Conservation (phyloP, 2,113 vertebrate genomes). For the Hemiscyllium ocellatum region DNA sequence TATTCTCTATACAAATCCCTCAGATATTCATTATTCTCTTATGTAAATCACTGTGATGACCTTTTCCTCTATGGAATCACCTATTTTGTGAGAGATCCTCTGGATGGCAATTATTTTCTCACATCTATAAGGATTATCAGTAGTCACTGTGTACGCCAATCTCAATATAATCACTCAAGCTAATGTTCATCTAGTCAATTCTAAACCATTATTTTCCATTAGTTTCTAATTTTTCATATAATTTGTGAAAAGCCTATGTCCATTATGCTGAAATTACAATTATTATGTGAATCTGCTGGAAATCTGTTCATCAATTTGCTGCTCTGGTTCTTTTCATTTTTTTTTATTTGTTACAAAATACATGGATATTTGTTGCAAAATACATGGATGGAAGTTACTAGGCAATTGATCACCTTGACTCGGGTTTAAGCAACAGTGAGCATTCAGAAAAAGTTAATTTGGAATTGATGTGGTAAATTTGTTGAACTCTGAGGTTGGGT, state of each 20-base stretch:
- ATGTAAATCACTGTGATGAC: background rate
- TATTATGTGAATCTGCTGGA: constrained; percentile 25
- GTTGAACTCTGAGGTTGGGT: background rate
- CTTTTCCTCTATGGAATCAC: background rate
- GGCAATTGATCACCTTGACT: background rate
- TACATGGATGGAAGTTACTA: background rate
- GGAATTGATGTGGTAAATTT: background rate
- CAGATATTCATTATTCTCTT: background rate
- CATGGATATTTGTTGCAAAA: background rate
- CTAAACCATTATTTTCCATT: background rate
- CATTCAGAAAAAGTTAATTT: background rate
- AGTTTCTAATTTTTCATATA: background rate
- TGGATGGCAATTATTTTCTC: background rate
- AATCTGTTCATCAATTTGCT: background rate
- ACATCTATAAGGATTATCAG: background rate
- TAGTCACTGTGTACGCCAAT: background rate
- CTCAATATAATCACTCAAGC: background rate
- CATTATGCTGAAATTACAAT: background rate
- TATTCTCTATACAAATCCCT: background rate
- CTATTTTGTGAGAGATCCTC: background rate
- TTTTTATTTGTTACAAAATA: background rate
- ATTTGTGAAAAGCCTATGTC: background rate
- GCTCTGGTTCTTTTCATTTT: background rate
- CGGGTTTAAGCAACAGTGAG: background rate
- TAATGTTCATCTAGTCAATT: background rate